Evolutionary conservation across 1,140 invertebrate species (phyloP).

Genomic region (Drosophila paulistorum): DNA sequence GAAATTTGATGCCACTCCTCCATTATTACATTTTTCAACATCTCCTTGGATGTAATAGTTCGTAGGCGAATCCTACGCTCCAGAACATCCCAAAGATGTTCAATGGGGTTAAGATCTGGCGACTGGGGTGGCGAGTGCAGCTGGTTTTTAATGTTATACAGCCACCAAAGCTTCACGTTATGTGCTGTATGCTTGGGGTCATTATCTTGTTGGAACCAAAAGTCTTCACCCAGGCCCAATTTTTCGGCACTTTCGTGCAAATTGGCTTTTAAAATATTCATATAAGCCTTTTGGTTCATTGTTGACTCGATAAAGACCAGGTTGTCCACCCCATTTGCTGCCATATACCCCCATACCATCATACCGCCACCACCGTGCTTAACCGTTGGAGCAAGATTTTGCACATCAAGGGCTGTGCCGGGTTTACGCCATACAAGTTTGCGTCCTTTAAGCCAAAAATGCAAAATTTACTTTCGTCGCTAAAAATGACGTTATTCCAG

Average conservation of each 20-base stretch:
- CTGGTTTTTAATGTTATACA: not conserved
- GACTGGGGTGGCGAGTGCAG: not conserved
- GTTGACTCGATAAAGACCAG: constrained; percentile 1
- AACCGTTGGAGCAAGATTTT: not conserved
- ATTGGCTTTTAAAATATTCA: constrained; percentile 3
- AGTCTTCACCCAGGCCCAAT: not conserved
- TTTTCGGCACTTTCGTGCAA: not conserved
- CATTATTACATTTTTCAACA: not conserved
- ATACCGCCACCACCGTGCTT: constrained; percentile 1
- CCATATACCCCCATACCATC: constrained; percentile 1
- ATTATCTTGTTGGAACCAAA: not conserved
- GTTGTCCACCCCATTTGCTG: not conserved
- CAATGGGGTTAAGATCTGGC: not conserved
- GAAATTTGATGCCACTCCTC: constrained; percentile 4
- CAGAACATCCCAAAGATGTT: not conserved
- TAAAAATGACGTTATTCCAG: too few relatives aligned
- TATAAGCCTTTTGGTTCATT: not conserved
- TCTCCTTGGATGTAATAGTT: not conserved
- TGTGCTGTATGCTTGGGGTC: constrained; percentile 2
- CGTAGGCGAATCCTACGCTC: not conserved
- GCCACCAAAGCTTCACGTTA: not conserved
- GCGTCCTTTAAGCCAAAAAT: too few relatives aligned
- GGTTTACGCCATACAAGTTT: not conserved
- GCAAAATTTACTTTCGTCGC: too few relatives aligned
- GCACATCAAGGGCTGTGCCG: not conserved